Evolutionary conservation across 1,140 invertebrate genomes (phyloP).

Genomic region (Caerostris darwini): DNA sequence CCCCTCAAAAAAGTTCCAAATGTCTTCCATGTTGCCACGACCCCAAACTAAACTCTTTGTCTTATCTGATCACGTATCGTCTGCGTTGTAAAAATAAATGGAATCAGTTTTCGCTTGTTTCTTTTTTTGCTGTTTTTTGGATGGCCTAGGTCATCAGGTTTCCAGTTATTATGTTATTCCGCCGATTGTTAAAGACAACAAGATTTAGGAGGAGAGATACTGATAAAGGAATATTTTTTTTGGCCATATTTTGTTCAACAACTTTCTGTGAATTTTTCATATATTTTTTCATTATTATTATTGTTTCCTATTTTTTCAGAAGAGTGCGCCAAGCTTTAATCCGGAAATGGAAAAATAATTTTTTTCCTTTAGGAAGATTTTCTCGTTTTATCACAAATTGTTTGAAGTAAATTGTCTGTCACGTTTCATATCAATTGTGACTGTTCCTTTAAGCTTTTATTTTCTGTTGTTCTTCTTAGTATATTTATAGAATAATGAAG

Average conservation of each 20-base stretch:
- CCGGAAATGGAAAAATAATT: background rate
- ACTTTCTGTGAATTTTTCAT: background rate
- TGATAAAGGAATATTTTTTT: slow-evolving; percentile 18
- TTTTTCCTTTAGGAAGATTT: background rate
- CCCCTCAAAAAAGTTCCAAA: slow-evolving; percentile 8
- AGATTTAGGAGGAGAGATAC: slow-evolving; percentile 11
- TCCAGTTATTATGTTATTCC: slow-evolving; percentile 59
- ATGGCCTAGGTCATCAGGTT: slow-evolving; percentile 61
- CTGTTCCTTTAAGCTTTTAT: background rate
- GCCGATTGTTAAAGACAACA: slow-evolving; percentile 60
- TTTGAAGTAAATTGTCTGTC: background rate
- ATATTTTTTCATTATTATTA: no score
- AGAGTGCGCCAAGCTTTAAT: background rate
- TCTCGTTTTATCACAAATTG: slow-evolving; percentile 1
- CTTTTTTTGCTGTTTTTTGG: background rate
- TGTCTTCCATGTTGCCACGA: slow-evolving; percentile 6
- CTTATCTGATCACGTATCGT: slow-evolving; percentile 54
- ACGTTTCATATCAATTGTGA: background rate
- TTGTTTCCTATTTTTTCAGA: background rate
- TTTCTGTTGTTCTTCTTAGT: no score
- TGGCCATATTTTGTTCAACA: no score
- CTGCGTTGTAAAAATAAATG: slow-evolving; percentile 67
- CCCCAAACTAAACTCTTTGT: slow-evolving; percentile 34
- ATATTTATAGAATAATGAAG: no score
- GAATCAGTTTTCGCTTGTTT: slow-evolving; percentile 65